A percentile compares a stretch with the other conserved stretches of the same genome.
Evolutionary conservation across 2,888 invertebrate genomes (phyloP).

Genomic region (Ennomos quercinarius): DNA sequence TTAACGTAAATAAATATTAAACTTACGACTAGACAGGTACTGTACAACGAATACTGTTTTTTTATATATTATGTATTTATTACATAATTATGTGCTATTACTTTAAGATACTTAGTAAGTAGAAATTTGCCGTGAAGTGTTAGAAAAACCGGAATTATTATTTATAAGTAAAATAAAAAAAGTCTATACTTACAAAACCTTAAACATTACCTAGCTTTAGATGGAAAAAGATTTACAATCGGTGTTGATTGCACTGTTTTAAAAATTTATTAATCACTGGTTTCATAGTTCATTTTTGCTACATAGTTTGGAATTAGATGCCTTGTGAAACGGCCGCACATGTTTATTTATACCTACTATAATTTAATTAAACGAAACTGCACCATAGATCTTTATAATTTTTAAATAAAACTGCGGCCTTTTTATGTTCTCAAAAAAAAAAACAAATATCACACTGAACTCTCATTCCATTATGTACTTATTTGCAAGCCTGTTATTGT

Average conservation of each 20-base stretch:
- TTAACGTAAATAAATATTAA: conserved; percentile 50
- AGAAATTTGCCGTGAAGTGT: conserved; percentile 31
- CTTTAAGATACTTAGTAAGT: conserved; percentile 45
- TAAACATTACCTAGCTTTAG: too few relatives aligned
- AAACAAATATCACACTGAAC: too few relatives aligned
- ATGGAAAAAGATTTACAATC: not conserved
- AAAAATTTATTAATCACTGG: conserved; percentile 13
- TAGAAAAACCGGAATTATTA: conserved; percentile 5
- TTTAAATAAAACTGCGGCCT: too few relatives aligned
- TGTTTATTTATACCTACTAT: too few relatives aligned
- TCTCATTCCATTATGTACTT: too few relatives aligned
- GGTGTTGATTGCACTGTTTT: too few relatives aligned
- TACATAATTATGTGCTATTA: conserved; percentile 35
- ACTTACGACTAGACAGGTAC: conserved; percentile 84
- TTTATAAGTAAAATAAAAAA: not conserved
- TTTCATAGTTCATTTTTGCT: not conserved
- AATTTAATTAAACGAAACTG: too few relatives aligned
- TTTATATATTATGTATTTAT: conserved; percentile 35
- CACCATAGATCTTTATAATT: too few relatives aligned
- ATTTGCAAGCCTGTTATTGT: too few relatives aligned
- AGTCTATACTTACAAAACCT: not conserved
- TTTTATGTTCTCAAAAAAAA: too few relatives aligned
- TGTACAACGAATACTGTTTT: conserved; percentile 79
- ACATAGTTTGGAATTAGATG: too few relatives aligned
- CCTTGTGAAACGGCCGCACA: too few relatives aligned